Base-by-base conservation (phyloP, 2,797 vertebrate species). In the Diplodus sargus region DNA sequence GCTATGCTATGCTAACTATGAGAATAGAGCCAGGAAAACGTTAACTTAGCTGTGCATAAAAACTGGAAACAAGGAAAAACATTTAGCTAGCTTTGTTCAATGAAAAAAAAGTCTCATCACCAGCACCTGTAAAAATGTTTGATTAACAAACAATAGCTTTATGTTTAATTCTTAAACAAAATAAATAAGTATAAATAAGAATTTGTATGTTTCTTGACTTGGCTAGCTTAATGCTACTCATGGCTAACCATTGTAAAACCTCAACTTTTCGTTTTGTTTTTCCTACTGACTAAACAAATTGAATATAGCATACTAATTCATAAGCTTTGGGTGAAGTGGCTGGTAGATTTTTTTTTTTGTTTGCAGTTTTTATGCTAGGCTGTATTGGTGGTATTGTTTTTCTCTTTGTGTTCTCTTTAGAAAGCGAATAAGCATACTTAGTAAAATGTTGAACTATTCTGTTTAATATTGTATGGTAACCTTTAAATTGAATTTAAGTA, bases 381-480 rank as follows among this genome's bases (percentile, higher is more conserved):
- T 4, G 30, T 34, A 34, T 34, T 6, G 5, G 30, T 3, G 14
- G 42, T 42, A 5, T 72, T 3, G 20, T 2, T 69, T 42, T 43
- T 74, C 30, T 63, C 8, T 47, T 78, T 5, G 58, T 2, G n/a
- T 17, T 47, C 11, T 25, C 10, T 49, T 30, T 14, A 53, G 1
- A 75, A 63, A 72, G 18, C 6, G 15, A 70, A 60, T 58, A 22
- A 43, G 5, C n/a, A 28, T 12, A 48, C 54, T 45, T 43, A 14
- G 5, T 43, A 42, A 58, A 58, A 67, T 47, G 3, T 23, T 28
- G 9, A 42, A 20, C 15, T 14, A 18, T 18, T n/a, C 10, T 67
- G 12, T n/a, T 42, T 1, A 53, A 34, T 34, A 34, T 30, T 30
- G 30, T 34, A 5, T 34, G 5, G 30, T 34, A 34, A 34, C 30